These are phyloP conservation scores for Thalpophila matura DNA, from an alignment of 2,888 invertebrate genomes.

Conservation along the genomic window DNA sequence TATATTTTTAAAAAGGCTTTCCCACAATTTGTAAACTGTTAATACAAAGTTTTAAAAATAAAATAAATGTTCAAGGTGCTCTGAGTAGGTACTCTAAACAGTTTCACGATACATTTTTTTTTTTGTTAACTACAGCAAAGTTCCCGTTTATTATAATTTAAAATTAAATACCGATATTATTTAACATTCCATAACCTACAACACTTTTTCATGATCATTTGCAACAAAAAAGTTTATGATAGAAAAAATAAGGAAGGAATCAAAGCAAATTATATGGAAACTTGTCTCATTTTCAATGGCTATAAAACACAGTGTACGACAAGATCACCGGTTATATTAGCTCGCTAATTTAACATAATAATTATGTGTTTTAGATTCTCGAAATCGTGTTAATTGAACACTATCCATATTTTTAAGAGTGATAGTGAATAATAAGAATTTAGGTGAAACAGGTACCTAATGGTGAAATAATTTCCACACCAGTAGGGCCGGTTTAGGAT, in stretches of 20 bases:
- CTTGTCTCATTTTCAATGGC: conserved; percentile 52
- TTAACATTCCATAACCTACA: too few species aligned
- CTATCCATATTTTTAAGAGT: conserved; percentile 28
- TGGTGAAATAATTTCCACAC: conserved; percentile 78
- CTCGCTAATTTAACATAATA: conserved; percentile 31
- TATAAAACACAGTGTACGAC: conserved; percentile 57
- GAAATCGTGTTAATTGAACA: conserved; percentile 21
- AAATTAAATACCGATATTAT: not conserved
- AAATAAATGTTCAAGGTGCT: not conserved
- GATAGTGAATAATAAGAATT: conserved; percentile 51
- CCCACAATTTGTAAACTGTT: not conserved
- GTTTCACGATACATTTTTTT: not conserved
- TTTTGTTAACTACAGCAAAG: not conserved
- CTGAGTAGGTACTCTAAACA: too few species aligned
- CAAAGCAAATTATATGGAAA: conserved; percentile 30
- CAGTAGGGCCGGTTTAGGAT: conserved; percentile 74
- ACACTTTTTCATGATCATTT: not conserved
- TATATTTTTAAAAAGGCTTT: not conserved
- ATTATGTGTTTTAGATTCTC: conserved; percentile 24
- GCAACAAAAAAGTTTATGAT: not conserved
- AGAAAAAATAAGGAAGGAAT: conserved; percentile 27
- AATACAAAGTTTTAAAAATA: not conserved
- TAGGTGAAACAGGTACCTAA: conserved; percentile 63
- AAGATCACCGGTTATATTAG: conserved; percentile 52
- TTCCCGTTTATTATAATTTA: not conserved